Conservation (phyloP, 1,140 invertebrate genomes). For the Ruditapes philippinarum region DNA sequence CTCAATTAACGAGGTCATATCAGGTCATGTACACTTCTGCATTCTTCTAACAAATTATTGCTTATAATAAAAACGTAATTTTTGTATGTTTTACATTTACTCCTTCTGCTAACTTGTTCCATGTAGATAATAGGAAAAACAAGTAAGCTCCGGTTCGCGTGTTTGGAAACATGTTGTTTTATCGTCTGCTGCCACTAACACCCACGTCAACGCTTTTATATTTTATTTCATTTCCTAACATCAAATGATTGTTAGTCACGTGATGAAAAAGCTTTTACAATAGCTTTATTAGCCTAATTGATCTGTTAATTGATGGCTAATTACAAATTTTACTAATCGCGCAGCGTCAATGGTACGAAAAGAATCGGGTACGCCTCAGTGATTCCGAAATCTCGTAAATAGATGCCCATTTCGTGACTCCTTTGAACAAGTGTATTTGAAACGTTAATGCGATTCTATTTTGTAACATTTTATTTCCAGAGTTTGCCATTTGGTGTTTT, state of each 20-base stretch:
- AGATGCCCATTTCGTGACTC: not conserved
- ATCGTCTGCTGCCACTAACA: not conserved
- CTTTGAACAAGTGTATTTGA: not conserved
- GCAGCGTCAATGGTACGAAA: not conserved
- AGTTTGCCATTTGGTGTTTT: not conserved
- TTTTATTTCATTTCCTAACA: slow-evolving; percentile 16
- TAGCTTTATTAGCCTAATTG: not conserved
- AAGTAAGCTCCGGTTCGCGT: not conserved
- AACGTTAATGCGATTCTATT: not conserved
- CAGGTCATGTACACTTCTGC: too few relatives aligned
- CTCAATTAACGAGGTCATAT: too few relatives aligned
- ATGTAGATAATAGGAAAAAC: too few relatives aligned
- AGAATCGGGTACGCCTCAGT: not conserved
- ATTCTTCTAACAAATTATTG: too few relatives aligned
- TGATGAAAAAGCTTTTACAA: not conserved
- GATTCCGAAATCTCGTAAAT: not conserved
- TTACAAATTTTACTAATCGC: slow-evolving; percentile 5
- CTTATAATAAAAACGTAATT: too few relatives aligned
- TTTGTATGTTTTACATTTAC: too few relatives aligned
- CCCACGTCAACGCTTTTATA: not conserved
- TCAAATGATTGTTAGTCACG: slow-evolving; percentile 5
- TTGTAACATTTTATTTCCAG: slow-evolving; percentile 9
- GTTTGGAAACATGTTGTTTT: not conserved
- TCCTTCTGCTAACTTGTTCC: too few relatives aligned
- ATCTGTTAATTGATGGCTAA: slow-evolving; percentile 1